Evolutionary conservation across 2,888 invertebrate species (phyloP).

Genomic region (Nezara viridula): DNA sequence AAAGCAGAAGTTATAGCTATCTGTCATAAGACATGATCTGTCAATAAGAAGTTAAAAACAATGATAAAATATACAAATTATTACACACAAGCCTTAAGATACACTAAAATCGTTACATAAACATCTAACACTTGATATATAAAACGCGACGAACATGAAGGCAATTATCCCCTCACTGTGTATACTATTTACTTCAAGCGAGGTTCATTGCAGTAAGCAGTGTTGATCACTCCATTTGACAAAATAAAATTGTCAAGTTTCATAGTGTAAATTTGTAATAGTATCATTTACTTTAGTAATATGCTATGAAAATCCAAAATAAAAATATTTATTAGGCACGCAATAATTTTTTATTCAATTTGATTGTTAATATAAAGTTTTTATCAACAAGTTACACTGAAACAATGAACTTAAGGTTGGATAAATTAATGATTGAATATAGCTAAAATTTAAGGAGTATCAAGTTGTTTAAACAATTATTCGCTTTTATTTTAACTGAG

Average conservation of each 20-base stretch:
- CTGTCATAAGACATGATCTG: conserved; percentile 19
- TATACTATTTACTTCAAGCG: conserved; percentile 25
- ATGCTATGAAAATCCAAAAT: no score
- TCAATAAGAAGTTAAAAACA: background rate
- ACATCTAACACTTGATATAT: background rate
- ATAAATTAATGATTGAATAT: background rate
- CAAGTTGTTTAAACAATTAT: no score
- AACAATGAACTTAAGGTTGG: background rate
- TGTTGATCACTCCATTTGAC: background rate
- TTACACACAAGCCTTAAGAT: background rate
- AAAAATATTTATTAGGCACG: background rate
- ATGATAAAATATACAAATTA: background rate
- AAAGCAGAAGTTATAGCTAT: background rate
- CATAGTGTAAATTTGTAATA: no score
- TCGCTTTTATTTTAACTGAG: no score
- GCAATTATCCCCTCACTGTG: conserved; percentile 41
- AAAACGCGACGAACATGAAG: background rate
- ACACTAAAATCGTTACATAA: conserved; percentile 28
- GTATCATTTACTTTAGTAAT: no score
- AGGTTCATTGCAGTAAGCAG: conserved; percentile 28
- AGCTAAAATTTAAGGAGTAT: no score
- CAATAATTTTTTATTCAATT: background rate
- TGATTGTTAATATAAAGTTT: background rate
- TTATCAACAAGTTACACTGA: background rate
- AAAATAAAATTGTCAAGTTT: background rate